phyloP scores from a whole-genome alignment of 2,797 vertebrate species.

The Siniperca obscura region DNA sequence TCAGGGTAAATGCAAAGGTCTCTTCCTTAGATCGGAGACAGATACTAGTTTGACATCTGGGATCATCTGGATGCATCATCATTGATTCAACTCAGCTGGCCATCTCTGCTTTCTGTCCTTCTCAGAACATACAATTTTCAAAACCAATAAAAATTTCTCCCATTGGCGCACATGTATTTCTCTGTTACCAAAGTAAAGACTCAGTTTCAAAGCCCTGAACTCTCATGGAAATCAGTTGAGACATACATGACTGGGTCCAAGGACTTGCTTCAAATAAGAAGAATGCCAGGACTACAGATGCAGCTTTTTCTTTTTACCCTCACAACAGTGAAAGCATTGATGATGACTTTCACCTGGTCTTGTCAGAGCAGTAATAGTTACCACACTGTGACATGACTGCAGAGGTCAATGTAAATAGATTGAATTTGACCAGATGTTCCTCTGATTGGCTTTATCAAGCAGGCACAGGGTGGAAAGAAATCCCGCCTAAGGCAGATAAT shows the following conservation, averaged over 20 bases:
- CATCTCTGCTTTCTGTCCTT: background rate
- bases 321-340: background rate
- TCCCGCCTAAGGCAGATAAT: background rate
- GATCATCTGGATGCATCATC: conserved; percentile 23
- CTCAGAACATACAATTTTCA: background rate
- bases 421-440: conserved; percentile 39
- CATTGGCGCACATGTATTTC: background rate
- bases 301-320: background rate
- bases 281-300: background rate
- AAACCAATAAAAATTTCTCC: background rate
- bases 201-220: conserved; percentile 28
- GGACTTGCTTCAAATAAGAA: background rate
- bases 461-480: background rate
- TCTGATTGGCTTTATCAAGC: background rate
- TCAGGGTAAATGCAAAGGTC: conserved; percentile 3
- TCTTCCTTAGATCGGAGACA: conserved; percentile 1
- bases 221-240: background rate
- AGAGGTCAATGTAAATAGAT: conserved; percentile 8
- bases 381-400: conserved; percentile 18
- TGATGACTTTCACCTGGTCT: conserved; percentile 32
- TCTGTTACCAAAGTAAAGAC: background rate
- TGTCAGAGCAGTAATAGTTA: conserved; percentile 29
- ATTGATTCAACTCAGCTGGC: conserved; percentile 32
- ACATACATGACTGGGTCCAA: background rate
- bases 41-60: conserved; percentile 16